A percentile compares a stretch with the other conserved stretches of the same genome.
These are phyloP conservation scores for Rhinatrema bivittatum DNA, from an alignment of 2,797 vertebrate genomes.

Conservation along the genomic window DNA sequence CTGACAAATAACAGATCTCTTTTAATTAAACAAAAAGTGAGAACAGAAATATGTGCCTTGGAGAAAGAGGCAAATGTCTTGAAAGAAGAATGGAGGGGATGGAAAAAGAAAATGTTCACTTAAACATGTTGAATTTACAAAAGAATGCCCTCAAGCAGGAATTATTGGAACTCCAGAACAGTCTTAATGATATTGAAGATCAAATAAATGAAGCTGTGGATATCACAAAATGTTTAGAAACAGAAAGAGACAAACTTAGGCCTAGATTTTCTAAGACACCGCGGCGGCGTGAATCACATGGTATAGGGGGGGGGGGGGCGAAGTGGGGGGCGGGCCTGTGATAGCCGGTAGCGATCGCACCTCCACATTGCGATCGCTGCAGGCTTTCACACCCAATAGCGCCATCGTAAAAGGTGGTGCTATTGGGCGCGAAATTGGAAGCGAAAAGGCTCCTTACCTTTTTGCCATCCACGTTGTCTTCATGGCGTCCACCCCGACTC, in stretches of 20 bases:
- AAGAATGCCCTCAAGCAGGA: conserved; percentile 55
- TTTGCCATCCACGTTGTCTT: too few relatives aligned
- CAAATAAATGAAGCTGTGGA: conserved; percentile 53
- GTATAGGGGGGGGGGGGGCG: too few relatives aligned
- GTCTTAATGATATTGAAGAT: conserved; percentile 61
- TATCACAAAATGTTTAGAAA: conserved; percentile 54
- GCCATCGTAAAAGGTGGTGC: too few relatives aligned
- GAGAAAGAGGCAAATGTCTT: conserved; percentile 56
- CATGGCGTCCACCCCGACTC: too few relatives aligned
- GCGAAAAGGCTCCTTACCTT: too few relatives aligned
- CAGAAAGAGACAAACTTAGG: conserved; percentile 56
- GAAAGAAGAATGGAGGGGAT: conserved; percentile 64
- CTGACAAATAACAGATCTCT: conserved; percentile 58
- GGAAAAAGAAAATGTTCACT: conserved; percentile 48
- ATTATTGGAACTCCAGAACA: conserved; percentile 48
- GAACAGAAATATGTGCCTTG: conserved; percentile 59
- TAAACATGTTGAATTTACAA: conserved; percentile 56
- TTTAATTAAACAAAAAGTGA: conserved; percentile 50
- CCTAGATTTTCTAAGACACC: too few relatives aligned
- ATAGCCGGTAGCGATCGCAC: too few relatives aligned
- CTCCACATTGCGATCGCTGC: too few relatives aligned
- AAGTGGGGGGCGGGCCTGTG: too few relatives aligned
- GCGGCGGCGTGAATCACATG: too few relatives aligned
- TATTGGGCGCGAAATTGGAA: too few relatives aligned
- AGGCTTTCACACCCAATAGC: too few relatives aligned